phyloP scores from a whole-genome alignment of 2,797 vertebrate genomes.

The Spheniscus humboldti region DNA sequence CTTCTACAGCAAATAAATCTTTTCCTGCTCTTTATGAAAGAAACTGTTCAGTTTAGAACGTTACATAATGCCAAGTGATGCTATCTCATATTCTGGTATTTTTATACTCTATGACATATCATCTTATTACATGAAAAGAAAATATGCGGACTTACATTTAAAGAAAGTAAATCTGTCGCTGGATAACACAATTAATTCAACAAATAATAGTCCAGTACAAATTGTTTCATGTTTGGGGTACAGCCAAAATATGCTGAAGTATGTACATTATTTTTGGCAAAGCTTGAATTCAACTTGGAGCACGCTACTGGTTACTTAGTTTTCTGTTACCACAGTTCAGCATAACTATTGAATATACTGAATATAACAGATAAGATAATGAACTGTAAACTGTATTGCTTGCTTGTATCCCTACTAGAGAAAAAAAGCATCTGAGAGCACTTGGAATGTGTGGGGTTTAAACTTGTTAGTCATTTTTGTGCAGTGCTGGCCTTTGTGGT shows the following conservation, averaged over 20 bases:
- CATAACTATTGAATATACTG: background rate
- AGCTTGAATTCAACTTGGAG: background rate
- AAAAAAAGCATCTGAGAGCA: background rate
- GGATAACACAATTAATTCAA: background rate
- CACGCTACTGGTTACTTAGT: background rate
- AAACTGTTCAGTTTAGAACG: background rate
- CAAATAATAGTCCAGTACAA: background rate
- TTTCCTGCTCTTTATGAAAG: background rate
- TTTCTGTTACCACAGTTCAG: background rate
- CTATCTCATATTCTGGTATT: background rate
- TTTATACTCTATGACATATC: background rate
- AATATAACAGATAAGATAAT: background rate
- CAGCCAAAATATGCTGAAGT: background rate
- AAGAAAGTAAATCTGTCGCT: background rate
- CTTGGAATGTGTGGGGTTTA: background rate
- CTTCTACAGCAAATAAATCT: background rate
- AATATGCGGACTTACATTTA: background rate
- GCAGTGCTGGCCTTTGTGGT: background rate
- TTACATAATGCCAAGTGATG: background rate
- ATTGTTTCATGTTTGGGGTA: background rate
- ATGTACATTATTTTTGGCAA: conserved; percentile 1
- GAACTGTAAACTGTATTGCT: background rate
- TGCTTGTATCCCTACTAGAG: background rate
- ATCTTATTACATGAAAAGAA: background rate
- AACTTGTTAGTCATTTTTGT: background rate